phyloP scores from a whole-genome alignment of 1,140 invertebrate genomes.

The Orius insidiosus region DNA sequence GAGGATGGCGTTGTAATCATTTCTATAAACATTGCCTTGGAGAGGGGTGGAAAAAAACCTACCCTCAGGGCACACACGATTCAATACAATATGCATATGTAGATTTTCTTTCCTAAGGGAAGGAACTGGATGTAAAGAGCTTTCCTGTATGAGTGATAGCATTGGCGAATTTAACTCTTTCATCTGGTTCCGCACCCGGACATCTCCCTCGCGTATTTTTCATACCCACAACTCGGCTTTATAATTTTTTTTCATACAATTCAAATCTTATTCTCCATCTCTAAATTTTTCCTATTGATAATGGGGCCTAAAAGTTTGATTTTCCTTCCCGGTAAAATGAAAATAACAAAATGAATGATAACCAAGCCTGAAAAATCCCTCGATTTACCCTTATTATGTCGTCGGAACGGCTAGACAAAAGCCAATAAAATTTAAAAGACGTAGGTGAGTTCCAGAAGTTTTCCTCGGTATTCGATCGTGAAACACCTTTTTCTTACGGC shows the following conservation, averaged over 20 bases:
- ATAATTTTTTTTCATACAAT: not conserved
- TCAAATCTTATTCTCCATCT: not conserved
- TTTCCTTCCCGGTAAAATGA: too few species aligned
- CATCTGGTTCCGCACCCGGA: not conserved
- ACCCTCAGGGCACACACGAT: not conserved
- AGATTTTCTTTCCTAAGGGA: not conserved
- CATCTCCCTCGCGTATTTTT: not conserved
- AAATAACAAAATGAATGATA: too few species aligned
- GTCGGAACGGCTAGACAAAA: too few species aligned
- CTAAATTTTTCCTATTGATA: not conserved
- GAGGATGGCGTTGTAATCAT: slow-evolving; percentile 1
- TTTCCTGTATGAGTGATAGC: too few species aligned
- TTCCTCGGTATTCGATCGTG: too few species aligned
- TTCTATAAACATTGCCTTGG: not conserved
- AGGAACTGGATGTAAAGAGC: too few species aligned
- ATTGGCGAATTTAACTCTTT: not conserved
- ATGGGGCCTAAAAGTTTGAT: too few species aligned
- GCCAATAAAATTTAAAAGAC: too few species aligned
- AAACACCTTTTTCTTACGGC: too few species aligned
- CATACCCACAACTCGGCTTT: not conserved
- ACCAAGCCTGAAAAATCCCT: too few species aligned
- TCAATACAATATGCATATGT: slow-evolving; percentile 1
- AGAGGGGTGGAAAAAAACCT: not conserved
- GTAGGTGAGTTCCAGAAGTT: too few species aligned
- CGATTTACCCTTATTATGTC: too few species aligned